A percentile compares a stretch with the other conserved stretches of the same genome.
Evolutionary conservation across 2,113 vertebrate species (phyloP).

Genomic region (Tupaia tana): DNA sequence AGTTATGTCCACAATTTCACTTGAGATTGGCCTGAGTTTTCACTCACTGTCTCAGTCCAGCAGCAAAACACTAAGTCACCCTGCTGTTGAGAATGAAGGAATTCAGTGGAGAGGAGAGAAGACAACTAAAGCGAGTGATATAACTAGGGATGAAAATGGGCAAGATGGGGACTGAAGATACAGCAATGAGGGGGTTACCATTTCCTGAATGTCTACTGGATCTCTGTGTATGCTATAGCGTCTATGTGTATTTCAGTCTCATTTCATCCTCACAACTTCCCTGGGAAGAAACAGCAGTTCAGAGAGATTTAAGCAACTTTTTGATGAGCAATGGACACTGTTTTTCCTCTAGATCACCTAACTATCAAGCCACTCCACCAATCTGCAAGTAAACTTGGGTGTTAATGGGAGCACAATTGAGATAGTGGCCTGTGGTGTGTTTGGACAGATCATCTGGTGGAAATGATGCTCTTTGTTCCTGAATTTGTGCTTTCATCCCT

Average conservation of each 20-base stretch:
- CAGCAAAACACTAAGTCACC: background rate
- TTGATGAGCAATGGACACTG: background rate
- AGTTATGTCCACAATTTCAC: background rate
- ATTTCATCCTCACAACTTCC: background rate
- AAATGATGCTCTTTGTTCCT: slow-evolving; percentile 31
- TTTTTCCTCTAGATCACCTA: background rate
- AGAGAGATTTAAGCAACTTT: background rate
- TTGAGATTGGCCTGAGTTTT: background rate
- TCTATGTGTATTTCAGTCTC: background rate
- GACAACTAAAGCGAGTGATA: too few species aligned
- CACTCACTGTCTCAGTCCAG: background rate
- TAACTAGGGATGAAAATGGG: background rate
- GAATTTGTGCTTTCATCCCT: slow-evolving; percentile 52
- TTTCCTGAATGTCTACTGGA: background rate
- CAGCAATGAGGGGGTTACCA: background rate
- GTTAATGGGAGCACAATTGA: background rate
- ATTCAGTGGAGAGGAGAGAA: background rate
- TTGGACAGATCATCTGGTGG: slow-evolving; percentile 28
- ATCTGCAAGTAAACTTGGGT: background rate
- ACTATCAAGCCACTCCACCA: background rate
- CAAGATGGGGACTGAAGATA: background rate
- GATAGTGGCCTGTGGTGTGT: background rate
- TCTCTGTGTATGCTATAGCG: background rate
- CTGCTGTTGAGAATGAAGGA: background rate
- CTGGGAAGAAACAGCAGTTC: background rate